Percentiles rank a stretch among this genome's conserved stretches.
Evolutionary conservation across 2,797 vertebrate species (phyloP).

Genomic region (Ptychadena robeensis): DNA sequence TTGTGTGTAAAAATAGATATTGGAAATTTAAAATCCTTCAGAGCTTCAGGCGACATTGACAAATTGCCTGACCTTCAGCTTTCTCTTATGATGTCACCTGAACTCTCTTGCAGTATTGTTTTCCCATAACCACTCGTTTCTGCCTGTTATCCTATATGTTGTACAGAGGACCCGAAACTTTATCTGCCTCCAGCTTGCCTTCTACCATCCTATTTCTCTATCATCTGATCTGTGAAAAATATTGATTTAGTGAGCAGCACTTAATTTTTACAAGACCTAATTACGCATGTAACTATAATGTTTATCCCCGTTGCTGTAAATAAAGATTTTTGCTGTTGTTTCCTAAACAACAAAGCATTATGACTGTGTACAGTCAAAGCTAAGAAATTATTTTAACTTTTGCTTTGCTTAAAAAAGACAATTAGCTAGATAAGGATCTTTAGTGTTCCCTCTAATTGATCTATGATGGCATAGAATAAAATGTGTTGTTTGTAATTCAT

Average conservation of each 20-base stretch:
- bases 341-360: not conserved
- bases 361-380: not conserved
- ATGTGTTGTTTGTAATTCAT: no score
- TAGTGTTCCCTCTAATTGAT: not conserved
- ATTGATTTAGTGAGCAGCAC: constrained; percentile 48
- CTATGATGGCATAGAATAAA: not conserved
- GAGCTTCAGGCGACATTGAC: constrained; percentile 56
- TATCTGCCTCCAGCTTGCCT: constrained; percentile 49
- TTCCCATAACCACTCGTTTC: constrained; percentile 58
- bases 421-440: not conserved
- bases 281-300: constrained; percentile 23
- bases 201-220: constrained; percentile 42
- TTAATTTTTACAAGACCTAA: constrained; percentile 59
- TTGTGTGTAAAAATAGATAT: constrained; percentile 50
- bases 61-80: constrained; percentile 59
- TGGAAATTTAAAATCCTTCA: constrained; percentile 53
- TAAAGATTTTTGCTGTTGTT: constrained; percentile 16
- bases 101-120: constrained; percentile 59
- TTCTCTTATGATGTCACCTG: constrained; percentile 60
- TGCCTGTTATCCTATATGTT: constrained; percentile 60
- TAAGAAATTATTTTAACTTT: not conserved
- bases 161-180: constrained; percentile 55
- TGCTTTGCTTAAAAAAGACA: no score
- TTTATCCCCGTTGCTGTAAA: constrained; percentile 29
- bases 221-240: constrained; percentile 58